These are phyloP conservation scores for Noctua janthe DNA, from an alignment of 2,888 invertebrate species.

Conservation along the genomic window DNA sequence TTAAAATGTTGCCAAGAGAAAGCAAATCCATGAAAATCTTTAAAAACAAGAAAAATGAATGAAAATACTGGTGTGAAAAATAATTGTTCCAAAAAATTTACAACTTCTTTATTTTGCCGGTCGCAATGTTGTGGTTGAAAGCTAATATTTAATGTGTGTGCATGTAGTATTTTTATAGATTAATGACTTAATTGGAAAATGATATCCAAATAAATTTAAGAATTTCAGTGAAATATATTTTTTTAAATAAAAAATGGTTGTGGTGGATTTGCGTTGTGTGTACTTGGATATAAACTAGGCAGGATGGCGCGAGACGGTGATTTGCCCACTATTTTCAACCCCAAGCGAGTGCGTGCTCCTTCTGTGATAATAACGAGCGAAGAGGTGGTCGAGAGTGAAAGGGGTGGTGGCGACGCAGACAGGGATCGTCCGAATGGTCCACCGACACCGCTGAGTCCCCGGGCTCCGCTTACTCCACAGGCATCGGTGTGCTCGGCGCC, in stretches of 20 bases:
- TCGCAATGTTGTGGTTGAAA: slow-evolving; percentile 43
- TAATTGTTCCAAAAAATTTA: slow-evolving; percentile 19
- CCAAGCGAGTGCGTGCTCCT: slow-evolving; percentile 92
- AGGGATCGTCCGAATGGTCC: slow-evolving; percentile 87
- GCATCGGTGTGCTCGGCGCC: slow-evolving; percentile 88
- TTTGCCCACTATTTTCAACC: slow-evolving; percentile 95
- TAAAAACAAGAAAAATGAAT: slow-evolving; percentile 60
- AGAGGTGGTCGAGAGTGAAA: slow-evolving; percentile 88
- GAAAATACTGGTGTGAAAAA: slow-evolving; percentile 47
- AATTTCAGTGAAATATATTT: slow-evolving; percentile 27
- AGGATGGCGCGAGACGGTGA: slow-evolving; percentile 93
- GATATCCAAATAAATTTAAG: slow-evolving; percentile 22
- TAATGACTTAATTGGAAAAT: slow-evolving; percentile 37
- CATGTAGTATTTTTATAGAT: slow-evolving; percentile 28
- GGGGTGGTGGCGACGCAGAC: slow-evolving; percentile 79
- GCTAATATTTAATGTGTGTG: slow-evolving; percentile 19
- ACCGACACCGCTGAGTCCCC: slow-evolving; percentile 86
- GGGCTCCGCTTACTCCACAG: slow-evolving; percentile 86
- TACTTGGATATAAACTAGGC: slow-evolving; percentile 50
- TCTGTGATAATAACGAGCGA: slow-evolving; percentile 93
- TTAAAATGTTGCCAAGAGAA: slow-evolving; percentile 55
- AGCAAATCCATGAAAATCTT: slow-evolving; percentile 48
- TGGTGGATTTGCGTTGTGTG: slow-evolving; percentile 65
- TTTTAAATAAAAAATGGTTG: slow-evolving; percentile 46
- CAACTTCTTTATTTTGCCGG: slow-evolving; percentile 1